Conservation (phyloP, 2,888 invertebrate genomes). For the Hemistola chrysoprasaria region DNA sequence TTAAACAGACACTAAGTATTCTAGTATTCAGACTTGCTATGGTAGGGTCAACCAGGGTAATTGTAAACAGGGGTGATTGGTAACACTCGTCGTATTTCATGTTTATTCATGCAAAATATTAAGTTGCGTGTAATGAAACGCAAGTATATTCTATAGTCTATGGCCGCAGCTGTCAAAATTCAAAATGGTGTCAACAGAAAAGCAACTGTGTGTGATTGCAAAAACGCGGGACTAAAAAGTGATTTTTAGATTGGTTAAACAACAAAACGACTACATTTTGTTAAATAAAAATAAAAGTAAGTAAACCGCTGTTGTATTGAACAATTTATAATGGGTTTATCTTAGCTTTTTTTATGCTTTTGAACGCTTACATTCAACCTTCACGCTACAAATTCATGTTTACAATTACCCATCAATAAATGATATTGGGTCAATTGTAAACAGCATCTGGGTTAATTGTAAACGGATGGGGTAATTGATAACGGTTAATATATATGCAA, state of each 20-base stretch:
- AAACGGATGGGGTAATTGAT: conserved; percentile 5
- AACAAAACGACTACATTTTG: conserved; percentile 3
- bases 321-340: conserved; percentile 4
- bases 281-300: conserved; percentile 4
- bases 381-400: conserved; percentile 8
- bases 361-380: conserved; percentile 4
- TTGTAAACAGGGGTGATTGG: too few relatives aligned
- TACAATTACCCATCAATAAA: conserved; percentile 7
- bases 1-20: conserved; percentile 13
- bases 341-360: conserved; percentile 4
- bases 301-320: conserved; percentile 5
- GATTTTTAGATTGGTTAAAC: too few relatives aligned
- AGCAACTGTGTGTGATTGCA: too few relatives aligned
- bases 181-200: too few relatives aligned
- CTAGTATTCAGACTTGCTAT: conserved; percentile 13
- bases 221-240: too few relatives aligned
- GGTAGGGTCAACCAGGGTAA: conserved; percentile 14
- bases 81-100: too few relatives aligned
- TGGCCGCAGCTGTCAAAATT: too few relatives aligned
- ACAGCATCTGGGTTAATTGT: too few relatives aligned
- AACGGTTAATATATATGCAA: conserved; percentile 5
- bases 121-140: too few relatives aligned
- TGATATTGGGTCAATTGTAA: conserved; percentile 7
- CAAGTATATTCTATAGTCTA: too few relatives aligned
- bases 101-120: too few relatives aligned